These are phyloP conservation scores for Numenius arquata DNA, from an alignment of 2,113 vertebrate species.

Conservation along the genomic window DNA sequence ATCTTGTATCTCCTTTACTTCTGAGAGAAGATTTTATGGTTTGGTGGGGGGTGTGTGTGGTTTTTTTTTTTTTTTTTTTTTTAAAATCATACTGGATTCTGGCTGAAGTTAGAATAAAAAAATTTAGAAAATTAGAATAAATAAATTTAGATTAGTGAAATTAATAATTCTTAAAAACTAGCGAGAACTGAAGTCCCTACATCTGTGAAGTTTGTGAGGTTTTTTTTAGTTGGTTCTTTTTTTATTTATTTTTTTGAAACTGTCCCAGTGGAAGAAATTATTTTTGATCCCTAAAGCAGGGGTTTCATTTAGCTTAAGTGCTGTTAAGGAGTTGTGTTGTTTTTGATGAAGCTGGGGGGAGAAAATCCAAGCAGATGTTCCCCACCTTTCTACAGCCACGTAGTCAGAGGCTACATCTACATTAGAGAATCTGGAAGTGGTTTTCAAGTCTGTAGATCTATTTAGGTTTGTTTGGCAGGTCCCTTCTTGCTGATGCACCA, in stretches of 20 bases:
- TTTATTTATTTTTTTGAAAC: neutral
- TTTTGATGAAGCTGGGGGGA: neutral
- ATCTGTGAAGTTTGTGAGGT: neutral
- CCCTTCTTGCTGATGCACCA: accelerated
- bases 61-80: neutral
- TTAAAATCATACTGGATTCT: neutral
- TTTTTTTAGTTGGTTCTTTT: too few relatives aligned
- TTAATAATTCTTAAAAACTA: neutral
- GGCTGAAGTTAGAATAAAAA: neutral
- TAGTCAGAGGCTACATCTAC: neutral
- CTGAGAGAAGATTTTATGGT: neutral
- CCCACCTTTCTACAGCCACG: neutral
- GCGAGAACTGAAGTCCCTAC: neutral
- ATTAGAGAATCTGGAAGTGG: neutral
- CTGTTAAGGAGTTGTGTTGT: neutral
- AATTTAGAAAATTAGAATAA: neutral
- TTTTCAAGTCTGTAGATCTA: neutral
- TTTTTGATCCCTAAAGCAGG: neutral
- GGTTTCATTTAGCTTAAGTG: neutral
- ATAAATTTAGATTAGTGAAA: neutral
- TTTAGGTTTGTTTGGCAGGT: neutral
- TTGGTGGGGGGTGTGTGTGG: too few relatives aligned
- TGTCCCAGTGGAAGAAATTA: neutral
- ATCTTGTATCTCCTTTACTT: neutral
- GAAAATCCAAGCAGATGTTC: neutral